Evolutionary conservation across 30 jellyfish, hydroid and myxozoan genomes (phyloP).

Genomic region (Turritopsis rubra): DNA sequence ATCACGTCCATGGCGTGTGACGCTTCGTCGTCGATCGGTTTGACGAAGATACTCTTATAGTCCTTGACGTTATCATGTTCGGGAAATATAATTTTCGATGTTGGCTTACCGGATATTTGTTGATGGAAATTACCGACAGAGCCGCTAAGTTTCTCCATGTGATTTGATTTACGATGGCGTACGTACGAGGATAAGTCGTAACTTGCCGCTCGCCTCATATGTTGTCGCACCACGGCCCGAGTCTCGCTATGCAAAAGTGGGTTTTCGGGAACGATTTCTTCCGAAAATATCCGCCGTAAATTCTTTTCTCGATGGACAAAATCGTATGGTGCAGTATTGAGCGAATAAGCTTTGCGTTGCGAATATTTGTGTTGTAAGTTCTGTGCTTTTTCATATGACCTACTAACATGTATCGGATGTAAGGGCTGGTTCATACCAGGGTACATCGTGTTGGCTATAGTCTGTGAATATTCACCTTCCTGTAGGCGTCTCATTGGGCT

Average conservation of each 20-base stretch:
- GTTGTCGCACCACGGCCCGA: not conserved
- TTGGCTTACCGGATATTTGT: not conserved
- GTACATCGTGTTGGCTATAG: not conserved
- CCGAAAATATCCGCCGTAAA: constrained; percentile 16
- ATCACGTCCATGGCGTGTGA: constrained; percentile 6
- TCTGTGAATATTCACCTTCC: not conserved
- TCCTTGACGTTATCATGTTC: constrained; percentile 29
- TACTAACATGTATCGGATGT: not conserved
- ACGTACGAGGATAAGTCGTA: constrained; percentile 13
- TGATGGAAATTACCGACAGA: constrained; percentile 6
- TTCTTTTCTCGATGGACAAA: constrained; percentile 9
- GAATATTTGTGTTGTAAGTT: constrained; percentile 6
- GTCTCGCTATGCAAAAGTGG: not conserved
- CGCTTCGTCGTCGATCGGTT: constrained; percentile 23
- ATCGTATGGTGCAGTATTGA: constrained; percentile 20
- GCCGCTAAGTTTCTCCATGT: not conserved
- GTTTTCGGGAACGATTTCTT: constrained; percentile 23
- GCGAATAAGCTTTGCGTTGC: constrained; percentile 15
- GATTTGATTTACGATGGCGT: not conserved
- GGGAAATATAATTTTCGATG: constrained; percentile 16
- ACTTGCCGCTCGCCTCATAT: constrained; percentile 29
- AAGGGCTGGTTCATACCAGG: not conserved
- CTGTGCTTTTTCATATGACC: not conserved
- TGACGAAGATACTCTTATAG: not conserved
- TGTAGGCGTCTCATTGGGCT: constrained; percentile 11